Base-by-base conservation (phyloP, 2,888 invertebrate species). In the Sphaerophoria taeniata region DNA sequence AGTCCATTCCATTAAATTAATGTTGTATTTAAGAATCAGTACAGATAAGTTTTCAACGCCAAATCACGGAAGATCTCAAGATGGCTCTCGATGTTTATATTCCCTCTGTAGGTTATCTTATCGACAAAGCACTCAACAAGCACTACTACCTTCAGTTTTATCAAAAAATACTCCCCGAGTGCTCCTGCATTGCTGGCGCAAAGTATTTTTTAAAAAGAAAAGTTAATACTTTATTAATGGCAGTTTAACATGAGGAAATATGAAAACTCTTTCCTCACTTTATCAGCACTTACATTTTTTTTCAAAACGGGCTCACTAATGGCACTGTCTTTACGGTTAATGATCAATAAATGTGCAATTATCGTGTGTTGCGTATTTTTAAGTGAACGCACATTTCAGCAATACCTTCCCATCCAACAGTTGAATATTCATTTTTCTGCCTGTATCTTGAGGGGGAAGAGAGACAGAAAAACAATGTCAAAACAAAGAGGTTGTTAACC, bases 401-500 rank as follows among this genome's bases (percentile, higher is more conserved):
- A 63, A 49, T 33, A 49, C 47, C 1, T 63, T 49, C 49, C 7
- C 12, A 65, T 43, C 16, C 2, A 39, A n/a, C 12, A 12, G 12
- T 24, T 60, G n/a, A 36, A 60, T n/a, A 39, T 58, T 16, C 9
- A 36, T 14, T 60, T 60, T 16, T 2, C 39, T 43, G 6, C 39
- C 24, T 24, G 12, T 24, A 60, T 12, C 24, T 24, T 1, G 43
- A 24, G 39, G 11, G 12, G 6, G 43, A 31, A 61, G 11, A 43
- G 9, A 5, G 9, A 43, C 39, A 39, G 6, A 39, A 6, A 9
- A 6, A 45, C 36, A 49, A 36, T 47, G 63, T 65, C 47, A 58
- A 60, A 12, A 58, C n/a, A 11, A 16, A 47, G 31, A 36, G 61
- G 53, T 67, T 63, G 39, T 31, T 55, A 60, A 56, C 67, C 71